These are phyloP conservation scores for Graptemys geographica DNA, from an alignment of 2,797 vertebrate genomes.

Conservation along the genomic window DNA sequence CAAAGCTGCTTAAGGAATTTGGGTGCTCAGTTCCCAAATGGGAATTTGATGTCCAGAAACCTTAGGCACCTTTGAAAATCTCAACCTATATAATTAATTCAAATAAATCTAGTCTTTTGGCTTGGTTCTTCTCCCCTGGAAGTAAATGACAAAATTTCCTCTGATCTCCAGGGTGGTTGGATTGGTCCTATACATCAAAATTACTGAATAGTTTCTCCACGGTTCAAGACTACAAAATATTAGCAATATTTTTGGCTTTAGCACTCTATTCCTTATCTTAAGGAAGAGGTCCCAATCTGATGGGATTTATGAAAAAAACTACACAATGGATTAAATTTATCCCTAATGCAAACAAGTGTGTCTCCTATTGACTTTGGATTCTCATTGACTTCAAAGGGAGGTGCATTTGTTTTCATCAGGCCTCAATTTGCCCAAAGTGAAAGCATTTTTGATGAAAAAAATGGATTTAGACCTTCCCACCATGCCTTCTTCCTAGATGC, in stretches of 20 bases:
- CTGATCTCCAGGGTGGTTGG: neutral
- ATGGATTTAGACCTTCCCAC: fast-evolving
- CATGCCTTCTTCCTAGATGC: fast-evolving
- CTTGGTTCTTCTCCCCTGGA: neutral
- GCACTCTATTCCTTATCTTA: neutral
- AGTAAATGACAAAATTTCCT: neutral
- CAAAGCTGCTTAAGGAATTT: neutral
- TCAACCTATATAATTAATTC: neutral
- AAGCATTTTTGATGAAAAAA: neutral
- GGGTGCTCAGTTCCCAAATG: neutral
- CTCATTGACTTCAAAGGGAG: neutral
- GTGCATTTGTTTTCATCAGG: fast-evolving
- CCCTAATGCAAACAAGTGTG: neutral
- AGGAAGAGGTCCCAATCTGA: neutral
- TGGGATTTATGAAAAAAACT: fast-evolving
- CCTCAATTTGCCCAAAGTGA: neutral
- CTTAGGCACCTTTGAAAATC: neutral
- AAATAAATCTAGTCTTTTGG: neutral
- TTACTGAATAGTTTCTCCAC: neutral
- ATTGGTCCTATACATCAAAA: neutral
- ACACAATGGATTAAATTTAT: neutral
- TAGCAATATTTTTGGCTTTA: neutral
- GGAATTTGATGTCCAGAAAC: neutral
- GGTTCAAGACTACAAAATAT: neutral
- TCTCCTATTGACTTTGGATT: too few relatives aligned